Evolutionary conservation across 2,888 invertebrate genomes (phyloP).

Genomic region (Oscheius sp.): DNA sequence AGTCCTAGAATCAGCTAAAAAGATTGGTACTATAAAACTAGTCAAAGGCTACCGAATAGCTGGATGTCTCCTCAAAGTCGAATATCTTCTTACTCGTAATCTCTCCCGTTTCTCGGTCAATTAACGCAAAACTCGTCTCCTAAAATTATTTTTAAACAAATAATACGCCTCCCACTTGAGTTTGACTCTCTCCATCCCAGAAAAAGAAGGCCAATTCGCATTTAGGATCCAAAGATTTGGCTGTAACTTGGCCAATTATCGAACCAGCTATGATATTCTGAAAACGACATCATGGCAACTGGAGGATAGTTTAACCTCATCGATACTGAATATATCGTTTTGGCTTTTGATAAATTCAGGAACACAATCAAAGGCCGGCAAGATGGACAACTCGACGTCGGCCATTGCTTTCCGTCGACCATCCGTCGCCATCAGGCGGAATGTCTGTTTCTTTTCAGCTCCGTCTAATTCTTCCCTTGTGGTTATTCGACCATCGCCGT

Average conservation of each 20-base stretch:
- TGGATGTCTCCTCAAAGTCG: slow-evolving; percentile 44
- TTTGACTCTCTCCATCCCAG: slow-evolving; percentile 19
- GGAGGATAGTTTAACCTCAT: slow-evolving; percentile 36
- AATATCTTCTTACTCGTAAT: slow-evolving; percentile 41
- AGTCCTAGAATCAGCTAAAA: slow-evolving; percentile 26
- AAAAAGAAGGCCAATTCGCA: slow-evolving; percentile 28
- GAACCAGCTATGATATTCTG: not conserved
- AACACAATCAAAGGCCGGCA: slow-evolving; percentile 46
- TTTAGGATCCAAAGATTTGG: slow-evolving; percentile 16
- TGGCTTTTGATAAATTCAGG: slow-evolving; percentile 44
- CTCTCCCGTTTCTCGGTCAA: slow-evolving; percentile 45
- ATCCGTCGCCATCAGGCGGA: slow-evolving; percentile 5
- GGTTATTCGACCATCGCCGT: slow-evolving; percentile 35
- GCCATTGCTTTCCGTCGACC: not conserved
- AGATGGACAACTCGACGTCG: slow-evolving; percentile 38
- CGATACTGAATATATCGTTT: slow-evolving; percentile 45
- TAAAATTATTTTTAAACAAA: not conserved
- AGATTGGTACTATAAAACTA: not conserved
- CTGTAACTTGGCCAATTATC: slow-evolving; percentile 12
- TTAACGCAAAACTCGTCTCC: slow-evolving; percentile 21
- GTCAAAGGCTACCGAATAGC: slow-evolving; percentile 31
- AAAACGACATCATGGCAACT: not conserved
- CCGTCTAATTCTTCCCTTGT: slow-evolving; percentile 22
- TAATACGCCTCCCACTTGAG: not conserved
- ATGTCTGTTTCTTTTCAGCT: not conserved